Conservation (phyloP, 37 sponge, comb jelly and placozoan species). For the Beroe forskalii region DNA sequence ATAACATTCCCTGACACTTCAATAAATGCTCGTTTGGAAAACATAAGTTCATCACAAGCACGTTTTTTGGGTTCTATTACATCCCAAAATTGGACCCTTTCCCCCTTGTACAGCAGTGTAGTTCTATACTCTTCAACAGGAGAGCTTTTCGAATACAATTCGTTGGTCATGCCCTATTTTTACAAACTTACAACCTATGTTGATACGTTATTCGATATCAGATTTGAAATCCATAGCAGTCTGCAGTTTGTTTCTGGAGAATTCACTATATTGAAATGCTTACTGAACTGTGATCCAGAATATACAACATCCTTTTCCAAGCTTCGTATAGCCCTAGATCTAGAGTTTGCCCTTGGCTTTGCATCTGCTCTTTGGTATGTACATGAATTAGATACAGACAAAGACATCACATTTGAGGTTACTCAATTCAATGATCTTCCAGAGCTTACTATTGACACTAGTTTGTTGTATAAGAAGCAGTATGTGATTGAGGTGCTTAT, state of each 20-base stretch:
- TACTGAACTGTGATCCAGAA: constrained; percentile 8
- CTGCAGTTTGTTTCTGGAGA: constrained; percentile 1
- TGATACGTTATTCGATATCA: neutral
- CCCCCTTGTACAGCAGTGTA: neutral
- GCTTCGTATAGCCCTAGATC: neutral
- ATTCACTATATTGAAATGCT: neutral
- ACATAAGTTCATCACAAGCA: neutral
- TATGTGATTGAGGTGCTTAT: neutral
- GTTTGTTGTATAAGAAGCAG: neutral
- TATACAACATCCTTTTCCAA: neutral
- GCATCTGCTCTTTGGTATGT: neutral
- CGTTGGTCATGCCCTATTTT: neutral
- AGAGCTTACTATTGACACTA: neutral
- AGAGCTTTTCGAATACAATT: neutral
- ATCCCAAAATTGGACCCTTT: neutral
- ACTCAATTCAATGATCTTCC: neutral
- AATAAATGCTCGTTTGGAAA: neutral
- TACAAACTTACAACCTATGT: neutral
- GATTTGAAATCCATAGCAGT: neutral
- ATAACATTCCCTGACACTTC: neutral
- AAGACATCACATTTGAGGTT: neutral
- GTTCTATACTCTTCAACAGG: neutral
- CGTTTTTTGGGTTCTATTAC: neutral
- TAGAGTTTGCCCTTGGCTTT: neutral
- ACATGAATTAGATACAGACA: neutral